Base-by-base conservation (phyloP, 35 echinoderm and acorn worm species). In the Apostichopus californicus region DNA sequence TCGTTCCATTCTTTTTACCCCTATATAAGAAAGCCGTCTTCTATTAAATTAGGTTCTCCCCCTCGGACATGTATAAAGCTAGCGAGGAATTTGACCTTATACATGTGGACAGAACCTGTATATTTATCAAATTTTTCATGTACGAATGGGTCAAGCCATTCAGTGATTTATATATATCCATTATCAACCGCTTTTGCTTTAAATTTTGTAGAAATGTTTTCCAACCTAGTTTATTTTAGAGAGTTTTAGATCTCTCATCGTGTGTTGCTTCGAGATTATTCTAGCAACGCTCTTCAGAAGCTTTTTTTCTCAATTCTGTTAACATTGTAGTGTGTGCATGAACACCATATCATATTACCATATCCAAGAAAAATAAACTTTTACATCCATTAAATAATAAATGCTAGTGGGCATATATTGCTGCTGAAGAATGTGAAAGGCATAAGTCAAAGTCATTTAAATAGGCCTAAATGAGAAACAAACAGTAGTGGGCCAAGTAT, bases 111-210 rank as follows among this genome's bases (percentile, higher is more conserved):
- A 46, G 77, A 79, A 22, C 23, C 14, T 34, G 77, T 79, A 79
- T 79, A 79, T 21, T 21, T 14, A 79, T n/a, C 9, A 79, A 21
- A 79, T 79, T 5, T 79, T 22, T 79, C 77, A 79, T 79, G 28
- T 25, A 79, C 14, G 77, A 46, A 79, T 14, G 77, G n/a, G 77
- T 79, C 14, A 18, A 6, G 77, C 77, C 77, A 79, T 79, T 79
- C 9, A 79, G 77, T 5, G 77, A 79, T 79, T 79, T 79, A 1
- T 79, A 79, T 79, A 25, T n/a, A n/a, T n/a, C 77, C n/a, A 79
- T 79, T n/a, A 25, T 22, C 77, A 79, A 22, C 14, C 77, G 77
- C 77, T 79, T 79, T 79, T 23, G 14, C 77, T 79, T 25, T 79
- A 79, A 14, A 46, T 22, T 79, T 79, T 79, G 77, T 22, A 79